Conservation (phyloP, 2,797 vertebrate genomes). For the Stomatorhinus walkeri region DNA sequence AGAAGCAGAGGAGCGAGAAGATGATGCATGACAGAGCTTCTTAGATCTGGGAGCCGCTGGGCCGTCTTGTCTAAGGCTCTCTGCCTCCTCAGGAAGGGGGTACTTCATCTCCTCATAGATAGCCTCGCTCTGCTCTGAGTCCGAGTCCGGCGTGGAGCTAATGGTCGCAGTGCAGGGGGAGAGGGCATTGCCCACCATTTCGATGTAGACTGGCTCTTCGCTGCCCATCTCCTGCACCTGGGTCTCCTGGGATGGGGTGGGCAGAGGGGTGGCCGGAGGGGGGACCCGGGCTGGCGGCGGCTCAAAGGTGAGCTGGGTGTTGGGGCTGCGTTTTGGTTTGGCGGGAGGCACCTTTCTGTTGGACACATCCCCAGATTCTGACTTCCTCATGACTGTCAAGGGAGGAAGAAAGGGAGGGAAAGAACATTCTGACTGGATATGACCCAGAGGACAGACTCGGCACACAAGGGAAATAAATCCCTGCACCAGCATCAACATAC, state of each 20-base stretch:
- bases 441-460: neutral
- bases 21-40: conserved; percentile 58
- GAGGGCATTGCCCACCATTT: conserved; percentile 86
- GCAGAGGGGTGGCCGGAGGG: conserved; percentile 55
- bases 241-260: conserved; percentile 27
- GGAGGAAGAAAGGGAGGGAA: conserved; percentile 3
- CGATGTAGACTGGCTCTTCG: conserved; percentile 86
- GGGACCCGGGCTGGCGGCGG: conserved; percentile 55
- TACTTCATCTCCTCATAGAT: conserved; percentile 96
- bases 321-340: conserved; percentile 83
- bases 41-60: conserved; percentile 44
- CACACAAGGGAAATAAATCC: neutral
- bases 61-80: conserved; percentile 63
- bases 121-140: conserved; percentile 85
- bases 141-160: conserved; percentile 65
- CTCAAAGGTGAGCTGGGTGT: conserved; percentile 75
- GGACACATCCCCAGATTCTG: conserved; percentile 61
- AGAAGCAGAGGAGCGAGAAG: conserved; percentile 38
- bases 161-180: conserved; percentile 53
- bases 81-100: conserved; percentile 64
- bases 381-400: conserved; percentile 69
- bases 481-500: neutral
- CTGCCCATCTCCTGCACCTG: conserved; percentile 50
- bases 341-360: conserved; percentile 76
- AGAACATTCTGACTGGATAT: neutral